Percentiles rank a stretch among this genome's conserved stretches.
Conservation (phyloP, 2,113 vertebrate species). For the Galbula dea region DNA sequence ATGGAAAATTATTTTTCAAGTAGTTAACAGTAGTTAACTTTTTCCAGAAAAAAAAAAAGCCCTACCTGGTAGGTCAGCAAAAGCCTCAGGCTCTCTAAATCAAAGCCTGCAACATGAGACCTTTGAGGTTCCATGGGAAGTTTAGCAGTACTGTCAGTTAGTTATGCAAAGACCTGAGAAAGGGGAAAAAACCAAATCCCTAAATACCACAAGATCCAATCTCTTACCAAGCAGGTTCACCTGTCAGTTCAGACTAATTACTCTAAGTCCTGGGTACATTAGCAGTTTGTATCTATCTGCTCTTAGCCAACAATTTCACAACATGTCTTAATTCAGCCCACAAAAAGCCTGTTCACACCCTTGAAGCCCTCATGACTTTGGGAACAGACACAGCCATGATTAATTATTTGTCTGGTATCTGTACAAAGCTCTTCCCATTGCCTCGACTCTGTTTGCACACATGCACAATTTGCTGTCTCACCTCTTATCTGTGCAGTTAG, state of each 20-base stretch:
- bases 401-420: neutral
- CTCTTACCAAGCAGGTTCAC: neutral
- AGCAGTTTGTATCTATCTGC: neutral
- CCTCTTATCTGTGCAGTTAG: neutral
- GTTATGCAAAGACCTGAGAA: neutral
- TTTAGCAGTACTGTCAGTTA: neutral
- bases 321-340: neutral
- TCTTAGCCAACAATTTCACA: neutral
- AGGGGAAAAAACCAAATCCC: neutral
- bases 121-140: neutral
- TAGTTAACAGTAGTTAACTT: neutral
- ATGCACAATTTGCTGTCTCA: neutral
- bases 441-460: neutral
- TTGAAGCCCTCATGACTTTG: neutral
- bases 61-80: neutral
- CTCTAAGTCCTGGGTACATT: neutral
- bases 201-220: neutral
- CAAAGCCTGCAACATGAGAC: neutral
- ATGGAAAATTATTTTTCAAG: neutral
- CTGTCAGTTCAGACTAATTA: neutral
- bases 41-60: neutral
- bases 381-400: neutral
- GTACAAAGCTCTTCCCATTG: neutral
- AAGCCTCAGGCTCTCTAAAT: neutral
- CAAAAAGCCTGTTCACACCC: neutral